phyloP scores from a whole-genome alignment of 92 coral and sea anemone genomes.

The Nematostella vectensis region DNA sequence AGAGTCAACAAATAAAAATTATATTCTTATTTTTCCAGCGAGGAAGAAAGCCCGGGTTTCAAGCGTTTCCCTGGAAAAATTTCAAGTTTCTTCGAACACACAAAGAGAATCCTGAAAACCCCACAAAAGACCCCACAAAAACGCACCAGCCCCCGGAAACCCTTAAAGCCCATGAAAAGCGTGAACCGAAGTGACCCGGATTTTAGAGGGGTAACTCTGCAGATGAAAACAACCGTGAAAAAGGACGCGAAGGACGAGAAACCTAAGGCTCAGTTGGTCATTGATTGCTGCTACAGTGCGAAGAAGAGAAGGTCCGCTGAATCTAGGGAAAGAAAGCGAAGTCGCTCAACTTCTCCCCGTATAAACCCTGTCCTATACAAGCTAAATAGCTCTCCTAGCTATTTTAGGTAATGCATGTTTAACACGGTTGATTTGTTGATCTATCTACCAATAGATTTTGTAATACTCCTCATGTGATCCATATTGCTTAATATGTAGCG shows the following conservation, averaged over 20 bases:
- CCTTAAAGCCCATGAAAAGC: constrained; percentile 85
- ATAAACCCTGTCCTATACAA: constrained; percentile 71
- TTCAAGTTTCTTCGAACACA: constrained; percentile 20
- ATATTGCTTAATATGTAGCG: too few relatives aligned
- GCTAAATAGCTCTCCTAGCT: constrained; percentile 46
- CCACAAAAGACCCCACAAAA: constrained; percentile 47
- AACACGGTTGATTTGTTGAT: too few relatives aligned
- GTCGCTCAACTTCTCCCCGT: constrained; percentile 53
- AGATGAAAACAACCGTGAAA: constrained; percentile 83
- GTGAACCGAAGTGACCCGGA: constrained; percentile 86
- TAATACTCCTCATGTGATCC: too few relatives aligned
- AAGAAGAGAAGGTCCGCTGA: constrained; percentile 66
- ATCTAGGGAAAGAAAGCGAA: constrained; percentile 42
- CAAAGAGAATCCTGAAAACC: constrained; percentile 50
- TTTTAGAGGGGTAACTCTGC: constrained; percentile 90
- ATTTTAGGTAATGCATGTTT: constrained; percentile 5
- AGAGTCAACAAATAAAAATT: too few relatives aligned
- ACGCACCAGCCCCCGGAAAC: constrained; percentile 91
- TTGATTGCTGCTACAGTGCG: constrained; percentile 81
- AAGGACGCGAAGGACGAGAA: constrained; percentile 37
- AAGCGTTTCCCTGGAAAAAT: constrained; percentile 17
- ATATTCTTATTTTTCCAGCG: background rate
- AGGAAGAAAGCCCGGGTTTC: constrained; percentile 41
- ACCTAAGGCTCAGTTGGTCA: constrained; percentile 81
- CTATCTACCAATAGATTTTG: too few relatives aligned